phyloP scores from a whole-genome alignment of 2,888 invertebrate genomes.

The Ptychoptera contaminata region DNA sequence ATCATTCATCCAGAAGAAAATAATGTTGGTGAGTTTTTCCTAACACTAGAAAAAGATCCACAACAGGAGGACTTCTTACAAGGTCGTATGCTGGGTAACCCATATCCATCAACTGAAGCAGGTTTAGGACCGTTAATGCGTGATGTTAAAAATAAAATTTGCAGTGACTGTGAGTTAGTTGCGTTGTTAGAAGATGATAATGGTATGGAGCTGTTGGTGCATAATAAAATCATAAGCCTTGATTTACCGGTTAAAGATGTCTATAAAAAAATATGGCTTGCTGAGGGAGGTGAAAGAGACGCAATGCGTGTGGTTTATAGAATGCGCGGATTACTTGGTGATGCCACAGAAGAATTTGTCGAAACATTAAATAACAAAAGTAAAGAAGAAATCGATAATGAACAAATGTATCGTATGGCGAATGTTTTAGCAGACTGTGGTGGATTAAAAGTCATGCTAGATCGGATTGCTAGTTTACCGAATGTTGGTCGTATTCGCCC shows the following conservation, averaged over 20 bases:
- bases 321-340: constrained; percentile 93
- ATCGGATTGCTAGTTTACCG: constrained; percentile 68
- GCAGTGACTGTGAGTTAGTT: constrained; percentile 95
- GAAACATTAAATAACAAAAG: constrained; percentile 80
- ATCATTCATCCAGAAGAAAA: constrained; percentile 97
- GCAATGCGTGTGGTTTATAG: constrained; percentile 96
- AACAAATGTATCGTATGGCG: constrained; percentile 84
- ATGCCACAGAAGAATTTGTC: constrained; percentile 97
- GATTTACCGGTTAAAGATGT: constrained; percentile 92
- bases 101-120: constrained; percentile 85
- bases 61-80: constrained; percentile 96
- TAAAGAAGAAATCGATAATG: constrained; percentile 78
- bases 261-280: constrained; percentile 68
- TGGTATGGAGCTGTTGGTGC: constrained; percentile 94
- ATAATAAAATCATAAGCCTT: constrained; percentile 94
- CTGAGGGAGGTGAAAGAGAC: constrained; percentile 80
- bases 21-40: constrained; percentile 90
- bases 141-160: constrained; percentile 97
- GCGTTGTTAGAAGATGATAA: constrained; percentile 95
- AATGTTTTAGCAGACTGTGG: constrained; percentile 69
- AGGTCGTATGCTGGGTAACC: constrained; percentile 95
- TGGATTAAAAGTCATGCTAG: constrained; percentile 59
- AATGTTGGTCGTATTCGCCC: constrained; percentile 78
- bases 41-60: constrained; percentile 93
- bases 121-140: constrained; percentile 96